Evolutionary conservation across 2,113 vertebrate species (phyloP).

Genomic region (Bubo bubo): DNA sequence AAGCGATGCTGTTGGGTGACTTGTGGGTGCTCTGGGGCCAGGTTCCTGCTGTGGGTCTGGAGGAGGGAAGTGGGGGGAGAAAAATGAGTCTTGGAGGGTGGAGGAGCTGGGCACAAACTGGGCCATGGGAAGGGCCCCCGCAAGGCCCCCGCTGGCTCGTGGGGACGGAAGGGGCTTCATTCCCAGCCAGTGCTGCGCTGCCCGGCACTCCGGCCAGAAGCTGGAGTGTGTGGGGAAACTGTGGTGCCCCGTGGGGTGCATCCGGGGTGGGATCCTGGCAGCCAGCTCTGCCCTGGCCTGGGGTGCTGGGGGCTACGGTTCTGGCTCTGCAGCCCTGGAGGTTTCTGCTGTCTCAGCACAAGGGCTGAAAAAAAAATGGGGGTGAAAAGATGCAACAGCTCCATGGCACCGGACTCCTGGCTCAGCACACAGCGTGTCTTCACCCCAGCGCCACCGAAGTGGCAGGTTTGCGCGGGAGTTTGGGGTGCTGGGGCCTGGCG

Average conservation of each 20-base stretch:
- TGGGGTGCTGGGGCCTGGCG: neutral
- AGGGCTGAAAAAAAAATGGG: neutral
- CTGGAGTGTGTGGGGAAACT: neutral
- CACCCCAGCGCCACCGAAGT: accelerated
- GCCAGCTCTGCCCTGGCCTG: neutral
- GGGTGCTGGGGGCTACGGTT: accelerated
- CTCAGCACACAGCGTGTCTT: accelerated
- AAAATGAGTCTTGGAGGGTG: neutral
- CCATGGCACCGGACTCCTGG: accelerated
- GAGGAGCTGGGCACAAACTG: neutral
- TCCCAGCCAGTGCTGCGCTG: neutral
- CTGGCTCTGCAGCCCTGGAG: neutral
- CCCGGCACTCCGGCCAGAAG: accelerated
- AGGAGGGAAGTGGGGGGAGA: neutral
- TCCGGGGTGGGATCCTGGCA: accelerated
- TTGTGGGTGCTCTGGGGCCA: neutral
- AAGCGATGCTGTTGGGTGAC: accelerated
- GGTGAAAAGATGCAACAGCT: accelerated
- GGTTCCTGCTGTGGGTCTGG: neutral
- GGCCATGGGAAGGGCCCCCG: accelerated
- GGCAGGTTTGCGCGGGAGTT: neutral
- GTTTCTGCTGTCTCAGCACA: neutral
- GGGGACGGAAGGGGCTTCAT: neutral
- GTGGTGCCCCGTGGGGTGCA: neutral
- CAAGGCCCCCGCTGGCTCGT: accelerated